A percentile compares a stretch with the other conserved stretches of the same genome.
Conservation (phyloP, 2,888 invertebrate genomes). For the Dicyrtomina minuta region DNA sequence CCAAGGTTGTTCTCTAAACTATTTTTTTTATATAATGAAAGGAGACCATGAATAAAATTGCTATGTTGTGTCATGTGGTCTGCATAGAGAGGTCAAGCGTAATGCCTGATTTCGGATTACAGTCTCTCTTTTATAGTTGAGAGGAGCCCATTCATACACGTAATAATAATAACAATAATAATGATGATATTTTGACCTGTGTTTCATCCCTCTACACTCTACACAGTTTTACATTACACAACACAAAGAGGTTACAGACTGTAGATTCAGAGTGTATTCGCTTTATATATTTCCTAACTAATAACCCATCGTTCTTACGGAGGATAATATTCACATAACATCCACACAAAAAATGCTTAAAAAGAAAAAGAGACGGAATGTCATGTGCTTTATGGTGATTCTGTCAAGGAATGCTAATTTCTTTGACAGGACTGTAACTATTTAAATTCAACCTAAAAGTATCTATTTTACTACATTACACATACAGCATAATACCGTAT, state of each 20-base stretch:
- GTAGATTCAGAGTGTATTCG: background rate
- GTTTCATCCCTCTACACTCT: no score
- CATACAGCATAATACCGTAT: background rate
- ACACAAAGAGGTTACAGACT: no score
- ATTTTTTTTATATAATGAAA: background rate
- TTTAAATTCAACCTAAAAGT: background rate
- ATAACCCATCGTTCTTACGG: background rate
- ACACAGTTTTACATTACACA: no score
- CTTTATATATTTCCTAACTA: background rate
- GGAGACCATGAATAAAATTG: background rate
- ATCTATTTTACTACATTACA: background rate
- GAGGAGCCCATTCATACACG: constrained; percentile 8
- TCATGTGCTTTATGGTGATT: constrained; percentile 14
- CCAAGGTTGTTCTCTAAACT: background rate
- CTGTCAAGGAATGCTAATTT: constrained; percentile 27
- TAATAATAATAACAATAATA: background rate
- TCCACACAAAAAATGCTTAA: no score
- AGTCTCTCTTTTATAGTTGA: no score
- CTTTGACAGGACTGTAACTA: constrained; percentile 21
- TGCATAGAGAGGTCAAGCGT: constrained; percentile 15
- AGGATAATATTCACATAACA: background rate
- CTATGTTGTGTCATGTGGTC: background rate
- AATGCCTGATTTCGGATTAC: constrained; percentile 27
- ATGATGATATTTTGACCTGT: no score
- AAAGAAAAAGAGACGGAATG: background rate